Evolutionary conservation across 64 coral and sea anemone genomes (phyloP).

Genomic region (Porites australiensis): DNA sequence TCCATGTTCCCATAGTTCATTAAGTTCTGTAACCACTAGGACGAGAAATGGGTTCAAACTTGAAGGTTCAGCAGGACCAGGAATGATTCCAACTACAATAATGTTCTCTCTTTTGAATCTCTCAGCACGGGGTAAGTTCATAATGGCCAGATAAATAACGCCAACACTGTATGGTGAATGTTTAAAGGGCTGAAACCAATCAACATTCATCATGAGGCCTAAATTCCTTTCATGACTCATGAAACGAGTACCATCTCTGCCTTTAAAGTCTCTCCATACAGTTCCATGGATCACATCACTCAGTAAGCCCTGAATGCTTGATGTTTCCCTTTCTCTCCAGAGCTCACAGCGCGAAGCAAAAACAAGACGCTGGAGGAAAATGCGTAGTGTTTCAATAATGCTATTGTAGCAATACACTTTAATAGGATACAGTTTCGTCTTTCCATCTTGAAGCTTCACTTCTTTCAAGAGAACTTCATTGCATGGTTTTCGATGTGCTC

Average conservation of each 20-base stretch:
- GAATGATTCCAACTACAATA: background rate
- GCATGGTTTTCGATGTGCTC: conserved; percentile 33
- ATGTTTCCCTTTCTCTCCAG: conserved; percentile 47
- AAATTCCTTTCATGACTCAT: background rate
- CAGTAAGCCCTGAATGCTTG: conserved; percentile 23
- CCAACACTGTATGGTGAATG: conserved; percentile 8
- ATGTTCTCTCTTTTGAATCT: conserved; percentile 7
- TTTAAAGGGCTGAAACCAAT: background rate
- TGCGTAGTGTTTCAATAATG: conserved; percentile 53
- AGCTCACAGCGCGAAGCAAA: conserved; percentile 56
- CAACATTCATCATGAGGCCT: background rate
- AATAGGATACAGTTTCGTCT: conserved; percentile 50
- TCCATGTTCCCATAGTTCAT: conserved; percentile 17
- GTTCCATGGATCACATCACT: conserved; percentile 44
- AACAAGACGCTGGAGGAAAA: conserved; percentile 59
- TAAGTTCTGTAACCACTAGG: background rate
- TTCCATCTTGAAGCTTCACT: conserved; percentile 46
- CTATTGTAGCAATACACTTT: conserved; percentile 79
- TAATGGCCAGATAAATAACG: background rate
- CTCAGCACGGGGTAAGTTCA: conserved; percentile 1
- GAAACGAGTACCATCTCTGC: background rate
- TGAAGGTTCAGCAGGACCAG: background rate
- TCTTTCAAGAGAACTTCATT: conserved; percentile 72
- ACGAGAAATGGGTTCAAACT: background rate
- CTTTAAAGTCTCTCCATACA: conserved; percentile 45